Percentiles rank a stretch among this genome's conserved stretches.
Evolutionary conservation across 2,797 vertebrate genomes (phyloP).

Genomic region (Sebastiscus albofasciatus): DNA sequence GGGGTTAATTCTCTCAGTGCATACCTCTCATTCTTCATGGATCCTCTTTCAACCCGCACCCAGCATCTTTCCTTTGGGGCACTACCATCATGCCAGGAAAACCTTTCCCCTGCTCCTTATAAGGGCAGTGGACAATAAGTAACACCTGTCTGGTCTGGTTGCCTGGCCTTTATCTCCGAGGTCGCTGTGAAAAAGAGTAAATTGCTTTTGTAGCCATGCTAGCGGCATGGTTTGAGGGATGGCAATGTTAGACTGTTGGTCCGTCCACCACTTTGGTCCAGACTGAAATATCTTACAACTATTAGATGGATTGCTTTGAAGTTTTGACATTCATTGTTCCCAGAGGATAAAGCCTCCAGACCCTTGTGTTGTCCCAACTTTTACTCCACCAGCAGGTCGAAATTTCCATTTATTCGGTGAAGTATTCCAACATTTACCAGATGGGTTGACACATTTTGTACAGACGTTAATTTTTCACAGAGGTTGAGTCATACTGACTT

Average conservation of each 20-base stretch:
- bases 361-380: not conserved
- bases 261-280: not conserved
- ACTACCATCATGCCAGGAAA: conserved; percentile 3
- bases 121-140: not conserved
- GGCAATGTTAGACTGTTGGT: not conserved
- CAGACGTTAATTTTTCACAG: too few species aligned
- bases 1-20: conserved; percentile 48
- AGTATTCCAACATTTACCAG: not conserved
- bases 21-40: conserved; percentile 66
- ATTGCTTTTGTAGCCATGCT: not conserved
- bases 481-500: not conserved
- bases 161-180: not conserved
- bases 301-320: not conserved
- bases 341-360: not conserved
- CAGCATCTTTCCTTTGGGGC: conserved; percentile 31
- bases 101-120: not conserved
- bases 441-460: not conserved
- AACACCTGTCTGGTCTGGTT: not conserved
- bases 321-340: not conserved
- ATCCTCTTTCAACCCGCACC: conserved; percentile 54
- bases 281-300: not conserved
- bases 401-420: not conserved
- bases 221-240: not conserved
- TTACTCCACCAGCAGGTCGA: not conserved
- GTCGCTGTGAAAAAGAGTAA: not conserved